Evolutionary conservation across 2,888 invertebrate species (phyloP).

Genomic region (Argyresthia albistria): DNA sequence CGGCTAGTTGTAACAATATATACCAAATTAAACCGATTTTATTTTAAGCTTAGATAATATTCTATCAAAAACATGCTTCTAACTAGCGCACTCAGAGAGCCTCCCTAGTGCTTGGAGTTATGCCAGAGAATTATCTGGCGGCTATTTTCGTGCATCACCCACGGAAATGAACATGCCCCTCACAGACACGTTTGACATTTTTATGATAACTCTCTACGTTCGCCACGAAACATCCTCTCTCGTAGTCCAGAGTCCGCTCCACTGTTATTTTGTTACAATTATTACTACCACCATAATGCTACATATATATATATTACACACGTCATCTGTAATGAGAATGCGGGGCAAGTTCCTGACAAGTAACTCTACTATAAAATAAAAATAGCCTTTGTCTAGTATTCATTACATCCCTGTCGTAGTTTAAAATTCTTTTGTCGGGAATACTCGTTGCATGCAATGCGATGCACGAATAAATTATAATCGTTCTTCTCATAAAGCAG

Average conservation of each 20-base stretch:
- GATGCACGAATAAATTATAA: conserved; percentile 64
- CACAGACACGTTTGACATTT: background rate
- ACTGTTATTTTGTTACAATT: no score
- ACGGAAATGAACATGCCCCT: conserved; percentile 24
- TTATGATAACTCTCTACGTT: background rate
- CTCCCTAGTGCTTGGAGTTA: conserved; percentile 25
- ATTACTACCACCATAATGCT: no score
- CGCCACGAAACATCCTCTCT: background rate
- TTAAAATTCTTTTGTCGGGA: conserved; percentile 64
- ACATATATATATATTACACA: background rate
- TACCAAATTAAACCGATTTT: no score
- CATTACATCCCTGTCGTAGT: conserved; percentile 68
- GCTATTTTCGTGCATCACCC: conserved; percentile 64
- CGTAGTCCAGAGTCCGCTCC: background rate
- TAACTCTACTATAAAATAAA: conserved; percentile 62
- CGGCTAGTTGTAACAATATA: no score
- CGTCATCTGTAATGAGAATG: conserved; percentile 17
- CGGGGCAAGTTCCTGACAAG: conserved; percentile 52
- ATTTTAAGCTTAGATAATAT: no score
- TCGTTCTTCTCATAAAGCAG: conserved; percentile 32
- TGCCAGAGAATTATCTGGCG: conserved; percentile 55
- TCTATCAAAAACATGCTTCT: background rate
- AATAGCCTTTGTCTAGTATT: conserved; percentile 61
- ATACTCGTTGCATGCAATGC: conserved; percentile 43
- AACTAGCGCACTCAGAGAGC: background rate